Percentiles rank a stretch among this genome's conserved stretches.
Evolutionary conservation across 2,888 invertebrate genomes (phyloP).

Genomic region (Pristionchus maxplancki): DNA sequence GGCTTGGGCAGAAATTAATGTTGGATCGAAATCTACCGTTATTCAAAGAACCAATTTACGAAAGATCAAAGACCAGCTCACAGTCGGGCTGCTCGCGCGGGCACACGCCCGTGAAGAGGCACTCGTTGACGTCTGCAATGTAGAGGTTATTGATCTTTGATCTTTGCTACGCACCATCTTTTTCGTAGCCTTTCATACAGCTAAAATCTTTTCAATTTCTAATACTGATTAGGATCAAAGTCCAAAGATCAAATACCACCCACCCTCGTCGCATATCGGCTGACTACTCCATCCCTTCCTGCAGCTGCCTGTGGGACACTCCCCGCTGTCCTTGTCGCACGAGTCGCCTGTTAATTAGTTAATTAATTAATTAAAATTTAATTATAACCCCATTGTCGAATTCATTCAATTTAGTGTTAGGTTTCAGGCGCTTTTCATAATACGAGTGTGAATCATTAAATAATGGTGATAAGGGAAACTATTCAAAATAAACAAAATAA

Average conservation of each 20-base stretch:
- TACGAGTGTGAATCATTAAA: too few relatives aligned
- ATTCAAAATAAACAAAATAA: too few relatives aligned
- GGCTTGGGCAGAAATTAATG: not conserved
- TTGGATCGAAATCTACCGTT: too few relatives aligned
- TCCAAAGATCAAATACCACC: not conserved
- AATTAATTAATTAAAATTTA: not conserved
- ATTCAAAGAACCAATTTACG: too few relatives aligned
- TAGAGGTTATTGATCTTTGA: not conserved
- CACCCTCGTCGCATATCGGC: slow-evolving; percentile 45
- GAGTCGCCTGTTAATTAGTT: slow-evolving; percentile 29
- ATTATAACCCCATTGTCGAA: too few relatives aligned
- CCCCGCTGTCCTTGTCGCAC: slow-evolving; percentile 44
- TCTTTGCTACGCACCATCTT: not conserved
- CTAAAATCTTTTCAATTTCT: too few relatives aligned
- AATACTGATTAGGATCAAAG: too few relatives aligned
- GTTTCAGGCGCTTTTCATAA: too few relatives aligned
- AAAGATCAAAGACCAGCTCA: not conserved
- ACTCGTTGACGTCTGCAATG: slow-evolving; percentile 85
- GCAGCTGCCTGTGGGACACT: slow-evolving; percentile 39
- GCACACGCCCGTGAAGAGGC: slow-evolving; percentile 77
- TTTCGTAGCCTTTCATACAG: too few relatives aligned
- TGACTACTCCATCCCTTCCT: slow-evolving; percentile 32
- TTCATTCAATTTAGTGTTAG: too few relatives aligned
- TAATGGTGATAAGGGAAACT: too few relatives aligned
- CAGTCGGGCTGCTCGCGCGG: slow-evolving; percentile 88